These are phyloP conservation scores for Porites evermanni DNA, from an alignment of 92 coral and sea anemone genomes.

Conservation along the genomic window DNA sequence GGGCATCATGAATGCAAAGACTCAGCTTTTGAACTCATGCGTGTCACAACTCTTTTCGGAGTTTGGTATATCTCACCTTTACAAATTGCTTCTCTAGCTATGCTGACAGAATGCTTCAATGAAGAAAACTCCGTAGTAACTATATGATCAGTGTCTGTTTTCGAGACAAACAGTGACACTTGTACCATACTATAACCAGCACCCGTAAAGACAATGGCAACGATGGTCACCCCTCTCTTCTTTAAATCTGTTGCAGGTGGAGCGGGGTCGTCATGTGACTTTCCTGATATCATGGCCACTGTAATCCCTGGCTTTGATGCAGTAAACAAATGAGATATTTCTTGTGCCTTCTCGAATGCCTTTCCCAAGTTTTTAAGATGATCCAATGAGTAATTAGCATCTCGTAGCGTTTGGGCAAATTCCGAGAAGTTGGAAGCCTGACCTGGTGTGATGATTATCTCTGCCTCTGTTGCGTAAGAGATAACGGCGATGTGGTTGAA, in stretches of 20 bases:
- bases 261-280: conserved; percentile 1
- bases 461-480: conserved; percentile 13
- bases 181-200: not conserved
- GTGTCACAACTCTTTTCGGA: not conserved
- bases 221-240: conserved; percentile 10
- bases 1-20: too few relatives aligned
- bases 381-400: conserved; percentile 18
- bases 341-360: conserved; percentile 3
- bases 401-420: conserved; percentile 28
- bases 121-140: not conserved
- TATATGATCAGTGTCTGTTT: not conserved
- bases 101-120: conserved; percentile 4
- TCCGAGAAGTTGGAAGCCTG: conserved; percentile 25
- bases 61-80: not conserved
- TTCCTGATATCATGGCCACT: conserved; percentile 33
- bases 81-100: conserved; percentile 16
- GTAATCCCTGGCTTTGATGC: not conserved
- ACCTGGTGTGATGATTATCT: conserved; percentile 13
- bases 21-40: too few relatives aligned
- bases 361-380: conserved; percentile 27
- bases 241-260: conserved; percentile 6
- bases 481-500: conserved; percentile 20
- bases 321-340: not conserved
- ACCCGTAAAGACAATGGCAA: conserved; percentile 5
- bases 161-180: conserved; percentile 2